Conservation (phyloP, 2,113 vertebrate species). For the Eulemur macaco region DNA sequence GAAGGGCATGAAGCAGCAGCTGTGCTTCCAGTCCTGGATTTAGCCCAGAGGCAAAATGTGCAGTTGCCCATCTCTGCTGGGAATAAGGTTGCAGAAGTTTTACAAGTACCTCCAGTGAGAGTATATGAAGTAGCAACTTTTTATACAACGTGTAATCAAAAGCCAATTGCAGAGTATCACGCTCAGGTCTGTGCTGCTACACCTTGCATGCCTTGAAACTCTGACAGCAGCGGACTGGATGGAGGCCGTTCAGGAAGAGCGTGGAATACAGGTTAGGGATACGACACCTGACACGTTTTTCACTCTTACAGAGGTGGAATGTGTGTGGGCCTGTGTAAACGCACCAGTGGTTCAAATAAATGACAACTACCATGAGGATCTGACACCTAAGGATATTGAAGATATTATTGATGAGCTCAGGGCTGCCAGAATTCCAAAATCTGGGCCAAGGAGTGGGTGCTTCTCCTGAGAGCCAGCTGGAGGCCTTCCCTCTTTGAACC, state of each 20-base stretch:
- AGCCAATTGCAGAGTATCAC: conserved; percentile 95
- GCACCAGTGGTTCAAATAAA: too few species aligned
- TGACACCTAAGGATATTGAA: conserved; percentile 93
- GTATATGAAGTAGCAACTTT: conserved; percentile 98
- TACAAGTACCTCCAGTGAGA: conserved; percentile 94
- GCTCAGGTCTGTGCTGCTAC: conserved; percentile 97
- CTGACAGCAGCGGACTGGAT: conserved; percentile 88
- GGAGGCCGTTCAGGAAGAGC: conserved; percentile 93
- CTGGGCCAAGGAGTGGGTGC: conserved; percentile 89
- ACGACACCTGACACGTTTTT: neutral
- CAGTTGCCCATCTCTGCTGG: conserved; percentile 95
- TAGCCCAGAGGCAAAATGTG: conserved; percentile 94
- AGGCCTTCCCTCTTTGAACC: neutral
- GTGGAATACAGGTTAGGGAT: conserved; percentile 83
- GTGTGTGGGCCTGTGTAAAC: too few species aligned
- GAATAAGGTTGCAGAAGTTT: conserved; percentile 96
- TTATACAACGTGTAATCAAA: conserved; percentile 96
- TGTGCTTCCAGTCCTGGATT: conserved; percentile 93
- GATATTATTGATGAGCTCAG: conserved; percentile 95
- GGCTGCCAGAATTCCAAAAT: conserved; percentile 91
- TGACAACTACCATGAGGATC: conserved; percentile 79
- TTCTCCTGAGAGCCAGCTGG: neutral
- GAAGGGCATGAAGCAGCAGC: conserved; percentile 92
- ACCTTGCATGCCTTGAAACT: conserved; percentile 96
- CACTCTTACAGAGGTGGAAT: neutral